A percentile compares a stretch with the other conserved stretches of the same genome.
These are phyloP conservation scores for Pheucticus melanocephalus DNA, from an alignment of 2,113 vertebrate species.

Conservation along the genomic window DNA sequence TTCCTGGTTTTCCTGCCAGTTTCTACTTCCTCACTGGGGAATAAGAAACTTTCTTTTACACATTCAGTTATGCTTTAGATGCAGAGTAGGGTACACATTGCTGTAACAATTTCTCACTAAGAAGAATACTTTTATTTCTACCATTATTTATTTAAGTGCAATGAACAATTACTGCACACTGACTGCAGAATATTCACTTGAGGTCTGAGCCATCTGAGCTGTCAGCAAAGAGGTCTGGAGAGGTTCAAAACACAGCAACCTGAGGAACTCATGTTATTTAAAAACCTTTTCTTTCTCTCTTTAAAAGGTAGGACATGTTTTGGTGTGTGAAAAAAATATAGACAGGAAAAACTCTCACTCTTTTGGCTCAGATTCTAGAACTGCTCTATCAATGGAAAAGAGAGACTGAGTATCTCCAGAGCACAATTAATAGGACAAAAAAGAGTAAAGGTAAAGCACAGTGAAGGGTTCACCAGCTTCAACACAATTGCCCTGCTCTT, in stretches of 20 bases:
- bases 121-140: background rate
- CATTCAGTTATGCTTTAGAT: background rate
- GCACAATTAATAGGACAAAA: background rate
- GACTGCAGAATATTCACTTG: background rate
- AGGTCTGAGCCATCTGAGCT: background rate
- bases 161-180: background rate
- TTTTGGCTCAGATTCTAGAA: background rate
- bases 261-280: background rate
- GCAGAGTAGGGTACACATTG: background rate
- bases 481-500: background rate
- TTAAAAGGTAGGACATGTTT: background rate
- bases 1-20: background rate
- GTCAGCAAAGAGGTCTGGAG: background rate
- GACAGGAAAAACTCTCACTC: fast-evolving
- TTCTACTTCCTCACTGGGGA: background rate
- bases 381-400: background rate
- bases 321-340: background rate
- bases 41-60: background rate
- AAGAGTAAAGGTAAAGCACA: background rate
- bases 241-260: background rate
- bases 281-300: background rate
- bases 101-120: background rate
- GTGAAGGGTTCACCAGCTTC: background rate
- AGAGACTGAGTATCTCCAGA: background rate
- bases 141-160: background rate